phyloP scores from a whole-genome alignment of 1,140 invertebrate genomes.

The Orchesella cincta region DNA sequence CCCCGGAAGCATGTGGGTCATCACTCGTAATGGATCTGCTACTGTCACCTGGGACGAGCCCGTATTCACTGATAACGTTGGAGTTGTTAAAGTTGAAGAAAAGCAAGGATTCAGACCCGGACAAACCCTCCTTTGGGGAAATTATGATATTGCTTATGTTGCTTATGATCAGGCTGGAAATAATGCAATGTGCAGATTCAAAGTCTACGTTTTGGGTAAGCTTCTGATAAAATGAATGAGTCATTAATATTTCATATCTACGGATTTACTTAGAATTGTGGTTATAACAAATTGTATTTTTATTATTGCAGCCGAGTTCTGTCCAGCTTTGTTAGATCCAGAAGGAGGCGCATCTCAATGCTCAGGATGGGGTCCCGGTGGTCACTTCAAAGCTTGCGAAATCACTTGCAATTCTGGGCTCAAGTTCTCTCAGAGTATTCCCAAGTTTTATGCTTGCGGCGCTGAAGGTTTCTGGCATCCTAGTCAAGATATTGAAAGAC shows the following conservation, averaged over 20 bases:
- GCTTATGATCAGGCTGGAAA: constrained; percentile 89
- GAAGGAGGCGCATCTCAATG: constrained; percentile 86
- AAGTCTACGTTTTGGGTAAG: constrained; percentile 86
- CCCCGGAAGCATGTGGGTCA: constrained; percentile 90
- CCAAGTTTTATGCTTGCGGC: constrained; percentile 93
- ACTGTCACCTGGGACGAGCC: constrained; percentile 94
- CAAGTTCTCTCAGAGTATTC: constrained; percentile 84
- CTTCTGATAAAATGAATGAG: constrained; percentile 51
- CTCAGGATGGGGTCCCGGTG: constrained; percentile 84
- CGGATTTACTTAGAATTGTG: constrained; percentile 9
- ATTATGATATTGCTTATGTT: constrained; percentile 89
- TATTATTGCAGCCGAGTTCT: constrained; percentile 77
- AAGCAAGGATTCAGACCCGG: constrained; percentile 85
- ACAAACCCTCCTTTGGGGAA: constrained; percentile 88
- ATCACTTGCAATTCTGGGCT: constrained; percentile 75
- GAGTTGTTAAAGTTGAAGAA: constrained; percentile 75
- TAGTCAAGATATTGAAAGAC: constrained; percentile 72
- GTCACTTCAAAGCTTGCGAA: constrained; percentile 91
- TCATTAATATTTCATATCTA: constrained; percentile 25
- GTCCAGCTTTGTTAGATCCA: constrained; percentile 80
- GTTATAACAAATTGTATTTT: constrained; percentile 40
- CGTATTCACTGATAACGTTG: constrained; percentile 84
- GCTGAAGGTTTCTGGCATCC: constrained; percentile 95
- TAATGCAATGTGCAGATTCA: constrained; percentile 87
- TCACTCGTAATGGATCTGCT: constrained; percentile 86